Base-by-base conservation (phyloP, 2,113 vertebrate genomes). In the Platycercus adscitus region DNA sequence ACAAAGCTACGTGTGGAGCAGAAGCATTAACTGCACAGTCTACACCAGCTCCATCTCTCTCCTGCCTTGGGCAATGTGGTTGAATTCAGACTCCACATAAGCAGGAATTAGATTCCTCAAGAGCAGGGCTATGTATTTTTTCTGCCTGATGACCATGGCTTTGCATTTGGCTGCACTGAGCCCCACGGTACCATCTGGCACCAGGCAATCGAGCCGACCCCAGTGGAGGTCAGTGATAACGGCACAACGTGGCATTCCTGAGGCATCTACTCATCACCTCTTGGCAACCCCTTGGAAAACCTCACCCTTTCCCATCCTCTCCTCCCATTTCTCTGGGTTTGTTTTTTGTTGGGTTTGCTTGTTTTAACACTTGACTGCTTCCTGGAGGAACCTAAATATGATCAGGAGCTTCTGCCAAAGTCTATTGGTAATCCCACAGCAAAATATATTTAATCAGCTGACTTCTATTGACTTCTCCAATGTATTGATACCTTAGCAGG, bases 111-210 rank as follows among this genome's bases (percentile, higher is more conserved):
- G 44, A 46, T 41, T 86, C 53, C 44, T n/a, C 11, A 31, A 28
- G 72, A 91, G 84, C 72, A 58, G 46, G 8, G 72, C 60, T 80
- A 76, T 1, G 0, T 63, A 28, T 37, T 88, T 55, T 46, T 70
- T 43, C 91, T 63, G 65, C 25, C 77, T 66, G 81, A n/a, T 46
- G 78, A 26, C 65, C 19, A 0, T 20, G 55, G 77, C 81, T 84
- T 87, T 86, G 87, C 81, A 47, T 35, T 75, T 85, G 96, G 84
- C 95, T 81, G 93, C 60, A 11, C 55, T 15, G 87, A 83, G 70
- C 81, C 37, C 47, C 3, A 0, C 0, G 12, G 93, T 94, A 89
- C 95, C 93, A 86, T 6, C n/a, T 33, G 0, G 91, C 70, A 96
- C 96, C 89, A 94, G 93, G 96, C 91, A 81, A 33, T 0, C 9